Evolutionary conservation across 2,888 invertebrate species (phyloP), one percentile per base, ranked within the genome.

Genomic region (Meiosimyza decipiens): DNA sequence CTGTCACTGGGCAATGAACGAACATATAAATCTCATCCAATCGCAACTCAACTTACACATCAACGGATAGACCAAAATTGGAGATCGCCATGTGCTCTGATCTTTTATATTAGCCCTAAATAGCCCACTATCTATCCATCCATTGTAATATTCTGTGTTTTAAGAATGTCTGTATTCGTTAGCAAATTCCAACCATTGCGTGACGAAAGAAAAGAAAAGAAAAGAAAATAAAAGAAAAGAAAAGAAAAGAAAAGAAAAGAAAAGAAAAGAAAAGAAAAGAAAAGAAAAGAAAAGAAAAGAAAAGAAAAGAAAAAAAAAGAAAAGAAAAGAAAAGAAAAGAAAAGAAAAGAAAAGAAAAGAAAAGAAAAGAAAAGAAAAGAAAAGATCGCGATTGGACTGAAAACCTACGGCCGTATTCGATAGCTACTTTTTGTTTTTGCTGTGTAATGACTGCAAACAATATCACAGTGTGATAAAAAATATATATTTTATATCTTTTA

Each of bases 301-400:
- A 50, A 63, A 13, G 49, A 28, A 47, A 55, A 71, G 16, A 50
- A 50, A 47, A 71, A 40, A 51, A 54, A 55, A 62, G 51, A 57
- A 74, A 72, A 64, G 76, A 71, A 72, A 71, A 71, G 67, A 76
- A 67, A 62, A 65, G 71, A 72, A 72, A 69, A 64, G 22, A 59
- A 40, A 49, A 54, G 49, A 71, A 28, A 72, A 69, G 73, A 68
- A 40, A 76, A 70, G 72, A 76, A 71, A 73, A 67, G 76, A 77
- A 73, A 77, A 78, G 78, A 79, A 79, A 74, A 75, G 77, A 78
- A 22, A 22, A 76, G n/a, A n/a, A n/a, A n/a, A n/a, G 22, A 22
- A 22, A 22, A 22, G 2, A 22, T 22, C 22, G 22, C 22, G 22
- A 2, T 22, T 22, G 2, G 22, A 73, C 55, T 40, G 65, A 40